Conservation (phyloP, 2,113 vertebrate species). For the Chloebia gouldiae region DNA sequence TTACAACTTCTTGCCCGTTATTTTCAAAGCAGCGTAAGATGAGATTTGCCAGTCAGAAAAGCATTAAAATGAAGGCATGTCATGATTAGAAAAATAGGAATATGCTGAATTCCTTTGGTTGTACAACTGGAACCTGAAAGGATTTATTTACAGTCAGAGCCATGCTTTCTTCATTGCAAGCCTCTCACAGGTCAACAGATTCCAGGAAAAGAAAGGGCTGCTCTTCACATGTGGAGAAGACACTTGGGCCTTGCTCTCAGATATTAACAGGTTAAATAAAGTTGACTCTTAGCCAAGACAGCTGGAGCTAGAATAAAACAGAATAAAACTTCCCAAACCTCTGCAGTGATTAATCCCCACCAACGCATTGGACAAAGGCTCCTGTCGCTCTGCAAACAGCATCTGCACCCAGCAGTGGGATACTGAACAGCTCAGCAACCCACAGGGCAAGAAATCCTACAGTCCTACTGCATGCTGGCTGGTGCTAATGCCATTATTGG, state of each 20-base stretch:
- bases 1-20: background rate
- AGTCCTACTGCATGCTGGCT: background rate
- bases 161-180: background rate
- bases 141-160: conserved; percentile 12
- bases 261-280: background rate
- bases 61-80: background rate
- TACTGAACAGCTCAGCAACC: background rate
- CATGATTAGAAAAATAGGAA: background rate
- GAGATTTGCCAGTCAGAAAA: background rate
- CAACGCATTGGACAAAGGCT: background rate
- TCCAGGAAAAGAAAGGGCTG: background rate
- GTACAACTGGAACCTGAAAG: background rate
- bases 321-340: background rate
- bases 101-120: background rate
- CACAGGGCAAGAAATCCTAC: background rate
- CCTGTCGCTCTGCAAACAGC: background rate
- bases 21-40: background rate
- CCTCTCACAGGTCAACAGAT: background rate
- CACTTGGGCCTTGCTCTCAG: background rate
- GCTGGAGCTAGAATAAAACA: background rate
- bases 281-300: background rate
- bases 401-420: background rate
- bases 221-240: background rate
- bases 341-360: background rate
- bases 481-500: background rate